phyloP scores from a whole-genome alignment of 2,888 invertebrate species.

The Archaeoteleia sp. region DNA sequence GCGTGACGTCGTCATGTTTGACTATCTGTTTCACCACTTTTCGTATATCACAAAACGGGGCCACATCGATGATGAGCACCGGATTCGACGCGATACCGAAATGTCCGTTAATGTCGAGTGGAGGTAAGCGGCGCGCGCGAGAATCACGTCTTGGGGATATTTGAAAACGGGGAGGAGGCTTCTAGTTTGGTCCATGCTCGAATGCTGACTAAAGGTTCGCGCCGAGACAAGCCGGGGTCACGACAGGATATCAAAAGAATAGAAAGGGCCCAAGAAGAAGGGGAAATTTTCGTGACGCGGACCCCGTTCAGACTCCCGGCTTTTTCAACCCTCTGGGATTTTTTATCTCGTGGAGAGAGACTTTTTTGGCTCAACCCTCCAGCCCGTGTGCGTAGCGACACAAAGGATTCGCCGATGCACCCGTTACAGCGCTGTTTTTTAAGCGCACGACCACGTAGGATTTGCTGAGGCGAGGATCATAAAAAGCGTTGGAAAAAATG shows the following conservation, averaged over 20 bases:
- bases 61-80: not conserved
- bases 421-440: conserved; percentile 54
- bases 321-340: conserved; percentile 58
- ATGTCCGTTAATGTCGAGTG: conserved; percentile 17
- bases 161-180: conserved; percentile 36
- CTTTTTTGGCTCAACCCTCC: conserved; percentile 65
- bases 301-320: conserved; percentile 44
- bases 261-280: conserved; percentile 69
- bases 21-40: too few species aligned
- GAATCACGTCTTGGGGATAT: conserved; percentile 5
- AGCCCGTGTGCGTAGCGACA: conserved; percentile 47
- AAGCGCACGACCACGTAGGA: conserved; percentile 42
- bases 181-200: conserved; percentile 69
- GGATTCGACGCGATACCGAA: conserved; percentile 2
- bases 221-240: conserved; percentile 56
- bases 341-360: conserved; percentile 60
- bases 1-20: too few species aligned
- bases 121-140: not conserved
- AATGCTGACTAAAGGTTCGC: conserved; percentile 70
- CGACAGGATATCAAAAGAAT: conserved; percentile 73
- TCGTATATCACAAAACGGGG: not conserved
- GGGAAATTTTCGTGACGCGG: conserved; percentile 65
- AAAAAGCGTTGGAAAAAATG: conserved; percentile 53
- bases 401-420: conserved; percentile 63
- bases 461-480: conserved; percentile 39